These are phyloP conservation scores for Myotis pilosus DNA, from an alignment of 2,797 vertebrate genomes.

Conservation along the genomic window DNA sequence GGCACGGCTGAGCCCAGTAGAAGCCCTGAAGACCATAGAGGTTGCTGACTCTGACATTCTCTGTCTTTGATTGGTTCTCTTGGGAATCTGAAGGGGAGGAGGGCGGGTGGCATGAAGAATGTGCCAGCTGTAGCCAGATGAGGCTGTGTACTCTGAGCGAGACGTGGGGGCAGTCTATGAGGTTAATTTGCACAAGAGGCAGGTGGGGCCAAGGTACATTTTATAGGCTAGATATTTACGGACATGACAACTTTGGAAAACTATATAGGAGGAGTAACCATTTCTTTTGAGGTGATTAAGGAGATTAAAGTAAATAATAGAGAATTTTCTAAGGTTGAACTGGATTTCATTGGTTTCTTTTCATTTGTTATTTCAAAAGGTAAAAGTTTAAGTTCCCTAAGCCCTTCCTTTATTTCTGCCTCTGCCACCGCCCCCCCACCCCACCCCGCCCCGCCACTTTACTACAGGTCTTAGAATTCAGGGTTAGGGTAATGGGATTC, in stretches of 20 bases:
- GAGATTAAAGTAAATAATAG: neutral
- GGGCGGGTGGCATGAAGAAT: neutral
- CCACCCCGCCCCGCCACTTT: neutral
- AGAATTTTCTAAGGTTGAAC: neutral
- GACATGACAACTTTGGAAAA: constrained; percentile 5
- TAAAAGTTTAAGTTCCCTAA: neutral
- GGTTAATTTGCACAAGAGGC: neutral
- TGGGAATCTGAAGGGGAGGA: constrained; percentile 15
- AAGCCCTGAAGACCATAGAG: constrained; percentile 51
- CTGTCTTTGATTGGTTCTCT: constrained; percentile 69
- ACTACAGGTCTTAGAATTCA: constrained; percentile 22
- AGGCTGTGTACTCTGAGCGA: neutral
- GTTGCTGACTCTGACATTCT: constrained; percentile 65
- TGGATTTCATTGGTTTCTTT: constrained; percentile 30
- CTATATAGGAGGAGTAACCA: neutral
- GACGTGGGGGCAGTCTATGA: neutral
- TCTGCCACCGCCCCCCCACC: neutral
- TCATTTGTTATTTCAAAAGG: constrained; percentile 43
- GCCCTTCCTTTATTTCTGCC: neutral
- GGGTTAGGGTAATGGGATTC: neutral
- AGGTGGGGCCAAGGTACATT: neutral
- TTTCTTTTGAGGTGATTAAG: neutral
- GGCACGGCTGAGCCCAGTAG: neutral
- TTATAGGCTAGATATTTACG: neutral
- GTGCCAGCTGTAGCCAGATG: constrained; percentile 47